Evolutionary conservation across 1,140 invertebrate genomes (phyloP).

Genomic region (Drosophila bocqueti): DNA sequence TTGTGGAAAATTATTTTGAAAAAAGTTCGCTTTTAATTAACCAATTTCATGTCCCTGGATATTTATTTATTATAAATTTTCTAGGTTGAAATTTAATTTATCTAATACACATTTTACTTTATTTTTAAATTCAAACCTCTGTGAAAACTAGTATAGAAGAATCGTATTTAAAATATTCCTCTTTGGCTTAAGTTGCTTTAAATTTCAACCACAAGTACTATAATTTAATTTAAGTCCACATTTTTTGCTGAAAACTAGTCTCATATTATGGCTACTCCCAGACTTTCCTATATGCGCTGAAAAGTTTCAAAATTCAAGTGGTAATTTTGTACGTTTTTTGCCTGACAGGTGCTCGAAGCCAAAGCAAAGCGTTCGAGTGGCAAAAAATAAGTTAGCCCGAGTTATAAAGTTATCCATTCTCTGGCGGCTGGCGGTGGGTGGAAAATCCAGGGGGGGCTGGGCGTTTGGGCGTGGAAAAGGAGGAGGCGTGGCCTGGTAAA

Average conservation of each 20-base stretch:
- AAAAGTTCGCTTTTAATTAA: not conserved
- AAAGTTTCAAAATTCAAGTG: slow-evolving; percentile 23
- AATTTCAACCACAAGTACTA: not conserved
- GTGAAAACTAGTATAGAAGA: not conserved
- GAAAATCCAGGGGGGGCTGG: not conserved
- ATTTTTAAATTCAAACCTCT: not conserved
- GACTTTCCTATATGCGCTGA: not conserved
- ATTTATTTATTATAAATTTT: not conserved
- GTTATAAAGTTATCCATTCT: slow-evolving; percentile 43
- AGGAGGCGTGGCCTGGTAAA: slow-evolving; percentile 18
- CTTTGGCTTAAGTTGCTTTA: not conserved
- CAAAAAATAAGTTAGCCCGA: slow-evolving; percentile 50
- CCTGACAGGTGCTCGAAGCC: slow-evolving; percentile 30
- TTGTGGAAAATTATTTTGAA: not conserved
- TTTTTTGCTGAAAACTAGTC: not conserved
- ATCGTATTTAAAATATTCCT: not conserved
- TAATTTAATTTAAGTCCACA: not conserved
- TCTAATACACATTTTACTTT: not conserved
- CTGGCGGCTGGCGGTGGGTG: slow-evolving; percentile 22
- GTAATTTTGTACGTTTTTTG: not conserved
- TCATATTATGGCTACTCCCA: not conserved
- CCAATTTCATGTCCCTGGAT: not conserved
- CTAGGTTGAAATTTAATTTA: no score
- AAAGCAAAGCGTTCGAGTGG: slow-evolving; percentile 50
- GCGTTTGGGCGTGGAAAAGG: not conserved